Evolutionary conservation across 2,888 invertebrate genomes (phyloP).

Genomic region (Oscheius sp.): DNA sequence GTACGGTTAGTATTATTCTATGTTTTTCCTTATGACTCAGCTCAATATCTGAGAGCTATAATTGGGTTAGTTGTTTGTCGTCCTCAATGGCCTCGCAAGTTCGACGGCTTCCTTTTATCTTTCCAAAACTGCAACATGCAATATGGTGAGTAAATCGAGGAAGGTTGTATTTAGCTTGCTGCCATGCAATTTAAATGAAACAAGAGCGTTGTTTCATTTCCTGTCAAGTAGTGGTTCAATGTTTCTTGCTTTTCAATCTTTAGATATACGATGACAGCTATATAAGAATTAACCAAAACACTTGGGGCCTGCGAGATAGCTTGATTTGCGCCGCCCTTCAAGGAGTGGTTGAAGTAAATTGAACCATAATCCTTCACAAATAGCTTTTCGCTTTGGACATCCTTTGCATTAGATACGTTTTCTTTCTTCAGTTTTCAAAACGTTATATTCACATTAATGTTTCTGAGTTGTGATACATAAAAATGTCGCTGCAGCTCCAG

Average conservation of each 20-base stretch:
- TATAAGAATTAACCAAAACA: background rate
- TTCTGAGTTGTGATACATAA: background rate
- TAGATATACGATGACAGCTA: background rate
- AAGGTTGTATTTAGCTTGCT: background rate
- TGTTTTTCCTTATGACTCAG: background rate
- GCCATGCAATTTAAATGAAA: slow-evolving; percentile 24
- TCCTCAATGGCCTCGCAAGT: slow-evolving; percentile 15
- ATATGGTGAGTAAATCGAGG: slow-evolving; percentile 8
- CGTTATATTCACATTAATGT: background rate
- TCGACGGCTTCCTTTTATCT: slow-evolving; percentile 14
- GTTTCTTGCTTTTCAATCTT: background rate
- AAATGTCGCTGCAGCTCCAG: background rate
- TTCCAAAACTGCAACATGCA: background rate
- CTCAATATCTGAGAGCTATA: background rate
- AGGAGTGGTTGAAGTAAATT: slow-evolving; percentile 25
- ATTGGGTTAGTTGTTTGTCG: slow-evolving; percentile 22
- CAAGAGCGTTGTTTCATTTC: slow-evolving; percentile 13
- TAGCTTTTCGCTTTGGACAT: slow-evolving; percentile 20
- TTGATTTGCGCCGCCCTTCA: slow-evolving; percentile 21
- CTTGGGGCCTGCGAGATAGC: background rate
- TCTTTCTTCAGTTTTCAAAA: too few species aligned
- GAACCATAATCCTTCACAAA: slow-evolving; percentile 28
- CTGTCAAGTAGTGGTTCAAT: slow-evolving; percentile 6
- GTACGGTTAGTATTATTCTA: too few species aligned
- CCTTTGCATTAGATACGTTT: background rate